Evolutionary conservation across 2,888 invertebrate genomes (phyloP), one percentile per base, ranked within the genome.

Genomic region (Octonoba sinensis): DNA sequence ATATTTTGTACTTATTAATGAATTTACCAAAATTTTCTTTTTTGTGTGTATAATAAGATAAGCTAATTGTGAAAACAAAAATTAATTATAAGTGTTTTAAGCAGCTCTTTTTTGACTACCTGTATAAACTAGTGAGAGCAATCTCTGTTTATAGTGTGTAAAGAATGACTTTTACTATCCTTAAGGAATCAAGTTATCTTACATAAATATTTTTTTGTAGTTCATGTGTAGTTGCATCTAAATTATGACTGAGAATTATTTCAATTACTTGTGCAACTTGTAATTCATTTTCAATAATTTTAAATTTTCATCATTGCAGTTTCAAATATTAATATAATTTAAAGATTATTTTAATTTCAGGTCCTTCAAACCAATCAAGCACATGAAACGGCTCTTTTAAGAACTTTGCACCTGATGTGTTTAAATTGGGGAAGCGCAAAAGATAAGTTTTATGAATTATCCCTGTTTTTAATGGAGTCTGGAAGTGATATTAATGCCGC

Each of bases 321-420:
- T 12, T 47, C 11, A 47, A 12, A n/a, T n/a, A 18, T 57, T 16
- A 57, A 57, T 57, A 1, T 20, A 57, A 57, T n/a, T 4, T 51
- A 36, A 24, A 22, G 6, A 8, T 44, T 22, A 15, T 51, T 36
- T 27, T 49, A 20, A 15, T 70, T 71, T 51, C 44, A 78, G 78
- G 59, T 78, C 1, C 15, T 72, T 54, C 72, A 78, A 36, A n/a
- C 8, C 11, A 78, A 72, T 49, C 13, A 13, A 3, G 12, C 18
- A 16, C 27, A 57, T 22, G 78, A 78, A 60, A 72, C 78, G n/a
- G 49, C 72, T 3, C 72, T 78, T 18, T 66, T 72, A 0, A 59
- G 49, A 59, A 60, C 78, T 16, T 60, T 60, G 16, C 27, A 49
- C 15, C 36, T 36, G 36, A 36, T 36, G 36, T 36, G 36, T 8